Evolutionary conservation across 2,797 vertebrate species (phyloP).

Genomic region (Columba guinea): DNA sequence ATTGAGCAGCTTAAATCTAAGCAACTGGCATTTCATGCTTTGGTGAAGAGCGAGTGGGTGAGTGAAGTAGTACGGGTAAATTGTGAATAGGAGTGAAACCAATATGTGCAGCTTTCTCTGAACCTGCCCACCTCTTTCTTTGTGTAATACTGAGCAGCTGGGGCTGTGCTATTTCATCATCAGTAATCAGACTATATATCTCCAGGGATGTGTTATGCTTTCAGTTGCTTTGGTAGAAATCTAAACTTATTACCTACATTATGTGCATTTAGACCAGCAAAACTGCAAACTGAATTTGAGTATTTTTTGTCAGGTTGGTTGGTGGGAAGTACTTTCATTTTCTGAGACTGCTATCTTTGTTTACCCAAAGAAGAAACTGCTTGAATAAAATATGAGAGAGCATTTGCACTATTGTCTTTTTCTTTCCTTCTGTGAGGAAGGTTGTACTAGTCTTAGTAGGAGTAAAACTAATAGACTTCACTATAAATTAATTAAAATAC

Average conservation of each 20-base stretch:
- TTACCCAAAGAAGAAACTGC: background rate
- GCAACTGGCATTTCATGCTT: constrained; percentile 50
- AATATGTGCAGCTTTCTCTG: constrained; percentile 38
- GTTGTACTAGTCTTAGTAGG: background rate
- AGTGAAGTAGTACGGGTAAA: constrained; percentile 32
- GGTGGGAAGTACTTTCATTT: background rate
- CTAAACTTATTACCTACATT: background rate
- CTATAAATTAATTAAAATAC: background rate
- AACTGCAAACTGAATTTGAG: background rate
- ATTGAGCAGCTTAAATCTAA: constrained; percentile 34
- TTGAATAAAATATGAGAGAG: constrained; percentile 2
- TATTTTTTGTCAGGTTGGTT: background rate
- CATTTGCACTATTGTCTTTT: background rate
- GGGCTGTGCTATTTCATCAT: background rate
- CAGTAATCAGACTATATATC: background rate
- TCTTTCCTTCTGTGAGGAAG: background rate
- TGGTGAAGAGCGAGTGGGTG: constrained; percentile 42
- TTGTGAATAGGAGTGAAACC: constrained; percentile 49
- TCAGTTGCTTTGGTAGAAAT: background rate
- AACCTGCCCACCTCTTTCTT: constrained; percentile 25
- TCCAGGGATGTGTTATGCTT: background rate
- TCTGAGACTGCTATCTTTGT: background rate
- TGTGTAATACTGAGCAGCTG: background rate
- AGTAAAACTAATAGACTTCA: background rate
- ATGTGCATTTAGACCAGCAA: constrained; percentile 18